phyloP scores from a whole-genome alignment of 2,113 vertebrate genomes.

The Mustelus asterias region DNA sequence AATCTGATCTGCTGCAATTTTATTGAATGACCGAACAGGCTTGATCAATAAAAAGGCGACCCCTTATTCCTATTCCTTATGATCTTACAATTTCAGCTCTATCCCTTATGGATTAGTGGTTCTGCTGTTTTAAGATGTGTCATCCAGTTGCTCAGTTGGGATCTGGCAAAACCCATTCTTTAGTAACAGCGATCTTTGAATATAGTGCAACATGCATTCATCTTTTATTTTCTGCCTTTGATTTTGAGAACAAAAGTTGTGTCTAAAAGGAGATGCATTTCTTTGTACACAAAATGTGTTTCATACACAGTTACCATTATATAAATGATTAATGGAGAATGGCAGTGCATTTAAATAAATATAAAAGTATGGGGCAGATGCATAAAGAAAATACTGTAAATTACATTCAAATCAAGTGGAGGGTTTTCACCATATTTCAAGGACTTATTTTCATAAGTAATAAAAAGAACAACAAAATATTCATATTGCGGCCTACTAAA shows the following conservation, averaged over 20 bases:
- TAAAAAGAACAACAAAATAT: not conserved
- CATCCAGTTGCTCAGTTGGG: not conserved
- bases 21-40: too few relatives aligned
- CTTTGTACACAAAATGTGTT: not conserved
- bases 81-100: not conserved
- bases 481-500: not conserved
- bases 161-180: not conserved
- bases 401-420: not conserved
- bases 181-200: not conserved
- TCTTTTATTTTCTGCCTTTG: not conserved
- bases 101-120: not conserved
- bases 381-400: not conserved
- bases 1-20: too few relatives aligned
- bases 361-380: slow-evolving; percentile 6
- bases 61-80: too few relatives aligned
- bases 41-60: too few relatives aligned
- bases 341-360: not conserved
- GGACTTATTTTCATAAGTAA: slow-evolving; percentile 11
- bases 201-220: not conserved
- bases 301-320: not conserved
- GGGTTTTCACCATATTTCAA: not conserved
- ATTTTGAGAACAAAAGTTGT: not conserved
- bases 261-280: too few relatives aligned
- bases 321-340: slow-evolving; percentile 26
- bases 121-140: not conserved